Evolutionary conservation across 2,797 vertebrate species (phyloP).

Genomic region (Xenopus petersii): DNA sequence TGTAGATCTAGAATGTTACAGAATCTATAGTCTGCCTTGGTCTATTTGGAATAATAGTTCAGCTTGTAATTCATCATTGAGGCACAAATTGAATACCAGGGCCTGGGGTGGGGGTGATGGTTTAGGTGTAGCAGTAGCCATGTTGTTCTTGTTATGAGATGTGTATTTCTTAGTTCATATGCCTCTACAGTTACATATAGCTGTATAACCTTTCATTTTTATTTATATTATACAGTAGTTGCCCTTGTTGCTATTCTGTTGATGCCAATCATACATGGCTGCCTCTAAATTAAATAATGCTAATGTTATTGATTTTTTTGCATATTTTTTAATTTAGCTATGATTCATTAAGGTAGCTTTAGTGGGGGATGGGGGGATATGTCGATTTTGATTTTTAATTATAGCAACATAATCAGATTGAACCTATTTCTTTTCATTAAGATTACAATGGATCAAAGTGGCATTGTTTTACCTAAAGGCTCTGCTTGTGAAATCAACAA

Average conservation of each 20-base stretch:
- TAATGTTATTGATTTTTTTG: slow-evolving; percentile 38
- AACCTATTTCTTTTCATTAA: slow-evolving; percentile 28
- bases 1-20: too few relatives aligned
- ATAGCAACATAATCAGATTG: slow-evolving; percentile 34
- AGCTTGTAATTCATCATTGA: too few relatives aligned
- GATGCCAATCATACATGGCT: slow-evolving; percentile 22
- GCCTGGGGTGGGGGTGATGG: too few relatives aligned
- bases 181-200: too few relatives aligned
- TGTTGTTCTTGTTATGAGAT: too few relatives aligned
- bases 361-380: neutral
- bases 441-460: slow-evolving; percentile 44
- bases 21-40: too few relatives aligned
- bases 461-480: slow-evolving; percentile 44
- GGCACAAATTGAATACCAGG: too few relatives aligned
- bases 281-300: slow-evolving; percentile 36
- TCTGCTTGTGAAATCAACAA: slow-evolving; percentile 44
- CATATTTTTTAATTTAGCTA: slow-evolving; percentile 29
- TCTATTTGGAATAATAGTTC: too few relatives aligned
- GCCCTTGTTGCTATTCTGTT: slow-evolving; percentile 20
- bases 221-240: too few relatives aligned
- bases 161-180: too few relatives aligned
- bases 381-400: slow-evolving; percentile 18
- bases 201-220: too few relatives aligned
- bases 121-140: too few relatives aligned
- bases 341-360: slow-evolving; percentile 27